Base-by-base conservation (phyloP, 2,113 vertebrate species). In the Engraulis encrasicolus region DNA sequence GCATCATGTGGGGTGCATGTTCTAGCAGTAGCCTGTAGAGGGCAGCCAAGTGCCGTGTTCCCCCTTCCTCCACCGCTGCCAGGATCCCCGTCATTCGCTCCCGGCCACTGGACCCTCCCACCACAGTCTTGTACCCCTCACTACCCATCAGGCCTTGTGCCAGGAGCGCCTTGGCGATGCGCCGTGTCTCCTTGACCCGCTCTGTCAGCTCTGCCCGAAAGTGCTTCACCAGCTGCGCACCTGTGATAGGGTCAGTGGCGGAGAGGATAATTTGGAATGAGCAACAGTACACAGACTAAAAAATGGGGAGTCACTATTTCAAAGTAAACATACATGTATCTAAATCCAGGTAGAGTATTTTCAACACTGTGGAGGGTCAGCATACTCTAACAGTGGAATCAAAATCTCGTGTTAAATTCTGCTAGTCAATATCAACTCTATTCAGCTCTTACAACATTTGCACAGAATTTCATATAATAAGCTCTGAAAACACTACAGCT, bases 11-110 rank as follows among this genome's bases (percentile, higher is more conserved):
- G 23, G 83, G 79, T 48, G 81, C 83, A 54, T 81, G 66, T 52
- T 85, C 83, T 17, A 77, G 83, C 52, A 85, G 79, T 15, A 54
- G 36, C 50, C 61, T 38, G 45, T 85, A 85, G 58, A 85, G 83
- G 20, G 78, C 61, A 27, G 37, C 17, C 23, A 48, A 52, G 11
- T 40, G 58, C n/a, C 36, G 45, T 19, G 50, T 9, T 27, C 61
- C 83, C 74, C 36, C 27, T 20, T 20, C 77, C 49, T 61, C 50
- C 19, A 85, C 3, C 0, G 20, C 61, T 14, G 74, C n/a, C 12
- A 85, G 50, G 15, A 85, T 9, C 58, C 38, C 58, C 19, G 50
- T 52, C 83, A 81, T 85, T 50, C 78, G 71, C 20, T 81, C 45
- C 31, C 40, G 61, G 38, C 79, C 17, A 48, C 34, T 81, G 37